Percentiles rank a stretch among this genome's conserved stretches.
Conservation (phyloP, 2,888 invertebrate species). For the Hyles lineata region DNA sequence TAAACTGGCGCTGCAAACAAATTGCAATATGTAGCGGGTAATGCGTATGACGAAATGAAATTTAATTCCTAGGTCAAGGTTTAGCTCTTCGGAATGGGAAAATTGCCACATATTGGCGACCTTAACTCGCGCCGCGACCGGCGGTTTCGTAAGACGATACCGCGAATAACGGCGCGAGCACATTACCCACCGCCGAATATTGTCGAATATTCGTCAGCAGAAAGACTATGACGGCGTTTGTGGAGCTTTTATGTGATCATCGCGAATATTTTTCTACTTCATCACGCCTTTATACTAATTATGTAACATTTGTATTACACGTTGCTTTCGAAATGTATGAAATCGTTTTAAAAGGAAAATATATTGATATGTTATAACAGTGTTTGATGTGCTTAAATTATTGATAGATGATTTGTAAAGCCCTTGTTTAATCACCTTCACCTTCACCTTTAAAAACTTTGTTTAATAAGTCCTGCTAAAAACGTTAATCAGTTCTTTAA, state of each 20-base stretch:
- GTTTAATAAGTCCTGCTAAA: too few species aligned
- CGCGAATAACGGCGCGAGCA: constrained; percentile 59
- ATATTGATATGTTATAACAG: too few species aligned
- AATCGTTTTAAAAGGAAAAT: background rate
- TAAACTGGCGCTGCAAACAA: constrained; percentile 46
- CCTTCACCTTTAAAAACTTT: too few species aligned
- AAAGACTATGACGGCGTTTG: background rate
- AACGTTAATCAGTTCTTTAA: too few species aligned
- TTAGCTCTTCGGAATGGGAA: constrained; percentile 81
- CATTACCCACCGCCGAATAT: constrained; percentile 37
- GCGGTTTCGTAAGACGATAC: constrained; percentile 69
- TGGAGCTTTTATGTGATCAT: constrained; percentile 2
- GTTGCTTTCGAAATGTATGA: background rate
- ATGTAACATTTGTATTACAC: background rate
- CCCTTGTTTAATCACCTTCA: too few species aligned
- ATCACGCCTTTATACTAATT: background rate
- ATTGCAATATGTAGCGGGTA: constrained; percentile 63
- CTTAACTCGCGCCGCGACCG: constrained; percentile 75
- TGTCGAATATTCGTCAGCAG: constrained; percentile 11
- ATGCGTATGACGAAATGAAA: constrained; percentile 73
- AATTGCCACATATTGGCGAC: constrained; percentile 82
- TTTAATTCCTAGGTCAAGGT: constrained; percentile 84
- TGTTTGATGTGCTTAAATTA: too few species aligned
- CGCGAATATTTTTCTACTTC: background rate
- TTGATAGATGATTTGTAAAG: too few species aligned